phyloP scores from a whole-genome alignment of 2,888 invertebrate genomes.

The Drosophila atripex region DNA sequence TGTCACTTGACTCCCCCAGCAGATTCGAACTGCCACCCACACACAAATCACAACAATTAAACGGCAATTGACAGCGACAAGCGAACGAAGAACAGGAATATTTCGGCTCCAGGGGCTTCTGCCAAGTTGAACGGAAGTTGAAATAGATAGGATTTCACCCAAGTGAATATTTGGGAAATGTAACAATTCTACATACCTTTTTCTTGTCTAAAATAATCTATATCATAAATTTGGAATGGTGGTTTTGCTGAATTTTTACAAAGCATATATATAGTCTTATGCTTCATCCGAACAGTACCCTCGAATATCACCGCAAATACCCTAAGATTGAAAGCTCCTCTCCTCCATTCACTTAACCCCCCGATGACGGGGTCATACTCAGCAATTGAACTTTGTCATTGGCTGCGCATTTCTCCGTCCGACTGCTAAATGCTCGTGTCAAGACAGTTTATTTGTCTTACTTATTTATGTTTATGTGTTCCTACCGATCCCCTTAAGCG shows the following conservation, averaged over 20 bases:
- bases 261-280: no score
- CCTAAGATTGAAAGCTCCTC: neutral
- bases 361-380: constrained; percentile 37
- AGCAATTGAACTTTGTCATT: constrained; percentile 61
- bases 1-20: constrained; percentile 33
- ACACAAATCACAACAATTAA: constrained; percentile 71
- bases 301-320: neutral
- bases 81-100: constrained; percentile 42
- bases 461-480: constrained; percentile 72
- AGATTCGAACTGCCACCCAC: constrained; percentile 22
- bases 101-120: constrained; percentile 8
- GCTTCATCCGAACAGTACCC: no score
- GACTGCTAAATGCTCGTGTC: constrained; percentile 69
- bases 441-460: constrained; percentile 73
- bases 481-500: constrained; percentile 40
- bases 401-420: constrained; percentile 25
- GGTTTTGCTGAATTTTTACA: no score
- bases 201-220: no score
- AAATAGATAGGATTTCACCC: neutral
- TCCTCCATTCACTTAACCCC: neutral
- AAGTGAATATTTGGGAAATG: neutral
- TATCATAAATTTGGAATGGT: no score
- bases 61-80: constrained; percentile 76
- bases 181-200: neutral
- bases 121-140: neutral